Percentiles rank a stretch among this genome's conserved stretches.
Evolutionary conservation across 2,888 invertebrate genomes (phyloP).

Genomic region (Formica aserva): DNA sequence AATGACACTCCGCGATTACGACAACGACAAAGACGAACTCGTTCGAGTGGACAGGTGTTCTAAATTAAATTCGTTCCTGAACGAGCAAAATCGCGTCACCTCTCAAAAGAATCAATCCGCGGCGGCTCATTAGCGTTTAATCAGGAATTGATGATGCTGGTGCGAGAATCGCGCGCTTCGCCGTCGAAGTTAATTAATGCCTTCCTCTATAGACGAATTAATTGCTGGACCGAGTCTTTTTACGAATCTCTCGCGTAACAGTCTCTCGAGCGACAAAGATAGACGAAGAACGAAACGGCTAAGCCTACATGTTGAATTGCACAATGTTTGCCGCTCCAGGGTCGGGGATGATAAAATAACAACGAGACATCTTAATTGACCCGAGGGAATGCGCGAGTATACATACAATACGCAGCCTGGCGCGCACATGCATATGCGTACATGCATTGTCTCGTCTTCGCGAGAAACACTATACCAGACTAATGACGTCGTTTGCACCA

Average conservation of each 20-base stretch:
- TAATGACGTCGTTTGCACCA: constrained; percentile 62
- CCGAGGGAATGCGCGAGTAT: constrained; percentile 73
- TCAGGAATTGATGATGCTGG: neutral
- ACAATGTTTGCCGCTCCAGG: constrained; percentile 70
- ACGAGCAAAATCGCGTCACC: neutral
- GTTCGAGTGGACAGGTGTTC: constrained; percentile 10
- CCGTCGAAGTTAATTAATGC: constrained; percentile 23
- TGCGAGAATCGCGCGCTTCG: neutral
- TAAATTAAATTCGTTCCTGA: constrained; percentile 26
- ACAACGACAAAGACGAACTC: neutral
- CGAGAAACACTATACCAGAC: constrained; percentile 50
- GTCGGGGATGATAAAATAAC: constrained; percentile 73
- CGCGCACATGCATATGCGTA: constrained; percentile 2
- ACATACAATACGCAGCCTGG: constrained; percentile 60
- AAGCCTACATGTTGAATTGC: constrained; percentile 62
- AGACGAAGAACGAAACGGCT: constrained; percentile 26
- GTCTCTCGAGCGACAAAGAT: constrained; percentile 48
- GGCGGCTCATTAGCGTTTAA: constrained; percentile 30
- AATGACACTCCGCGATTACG: constrained; percentile 27
- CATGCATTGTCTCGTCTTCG: constrained; percentile 51
- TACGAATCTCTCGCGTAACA: neutral
- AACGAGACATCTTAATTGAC: constrained; percentile 80
- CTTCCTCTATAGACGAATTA: constrained; percentile 23
- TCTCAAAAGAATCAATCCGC: neutral
- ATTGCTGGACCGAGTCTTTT: constrained; percentile 21